Conservation (phyloP, 1,140 invertebrate species). For the Magallana angulata region DNA sequence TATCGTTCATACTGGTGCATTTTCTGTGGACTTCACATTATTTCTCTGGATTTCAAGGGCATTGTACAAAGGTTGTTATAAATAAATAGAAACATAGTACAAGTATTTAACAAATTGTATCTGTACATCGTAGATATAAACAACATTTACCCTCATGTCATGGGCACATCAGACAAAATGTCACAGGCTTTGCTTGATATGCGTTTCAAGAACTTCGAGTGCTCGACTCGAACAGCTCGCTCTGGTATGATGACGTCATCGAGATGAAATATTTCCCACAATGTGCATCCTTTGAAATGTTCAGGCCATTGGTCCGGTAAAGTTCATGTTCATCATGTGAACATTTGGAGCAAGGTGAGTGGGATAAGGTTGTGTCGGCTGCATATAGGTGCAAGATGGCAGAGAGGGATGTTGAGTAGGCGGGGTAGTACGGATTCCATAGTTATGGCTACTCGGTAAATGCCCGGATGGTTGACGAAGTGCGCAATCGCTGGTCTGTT, state of each 20-base stretch:
- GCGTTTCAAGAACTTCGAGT: slow-evolving; percentile 17
- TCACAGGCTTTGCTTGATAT: background rate
- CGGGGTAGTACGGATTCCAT: slow-evolving; percentile 66
- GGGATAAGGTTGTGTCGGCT: slow-evolving; percentile 70
- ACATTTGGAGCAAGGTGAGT: slow-evolving; percentile 70
- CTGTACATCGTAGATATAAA: slow-evolving; percentile 6
- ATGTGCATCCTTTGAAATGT: slow-evolving; percentile 9
- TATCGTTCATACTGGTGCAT: slow-evolving; percentile 1
- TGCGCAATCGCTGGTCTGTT: slow-evolving; percentile 67
- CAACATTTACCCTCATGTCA: slow-evolving; percentile 30
- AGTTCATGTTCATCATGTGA: slow-evolving; percentile 77
- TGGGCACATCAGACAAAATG: background rate
- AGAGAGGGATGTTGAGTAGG: slow-evolving; percentile 70
- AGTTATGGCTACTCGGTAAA: slow-evolving; percentile 63
- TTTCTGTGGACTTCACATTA: background rate
- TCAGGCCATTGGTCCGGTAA: slow-evolving; percentile 74
- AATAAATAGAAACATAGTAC: slow-evolving; percentile 30
- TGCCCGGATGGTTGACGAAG: slow-evolving; percentile 64
- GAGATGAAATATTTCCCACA: background rate
- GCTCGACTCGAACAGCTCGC: slow-evolving; percentile 23
- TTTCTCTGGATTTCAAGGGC: background rate
- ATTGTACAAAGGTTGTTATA: slow-evolving; percentile 32
- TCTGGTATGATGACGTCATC: slow-evolving; percentile 15
- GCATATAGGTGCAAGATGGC: slow-evolving; percentile 75
- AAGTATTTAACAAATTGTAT: slow-evolving; percentile 21